Base-by-base conservation (phyloP, 2,797 vertebrate genomes). In the Ispidina picta region DNA sequence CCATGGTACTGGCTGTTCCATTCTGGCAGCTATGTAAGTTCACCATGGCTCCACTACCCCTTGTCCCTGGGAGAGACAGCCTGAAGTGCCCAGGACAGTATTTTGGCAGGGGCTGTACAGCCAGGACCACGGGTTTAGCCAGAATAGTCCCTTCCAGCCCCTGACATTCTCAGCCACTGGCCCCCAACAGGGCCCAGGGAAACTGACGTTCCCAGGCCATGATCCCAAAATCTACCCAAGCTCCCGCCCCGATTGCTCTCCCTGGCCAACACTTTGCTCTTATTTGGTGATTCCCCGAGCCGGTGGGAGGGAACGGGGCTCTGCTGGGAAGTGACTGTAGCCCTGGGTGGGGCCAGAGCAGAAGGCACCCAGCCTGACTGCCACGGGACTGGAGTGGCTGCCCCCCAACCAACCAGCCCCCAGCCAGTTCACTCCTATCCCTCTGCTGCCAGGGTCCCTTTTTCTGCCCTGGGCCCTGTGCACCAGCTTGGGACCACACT, bases 261-360 rank as follows among this genome's bases (percentile, higher is more conserved):
- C 51, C 39, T 1, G 6, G 52, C 51, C 1, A 60, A 77, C 65
- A 91, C 86, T 96, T 96, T 96, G 92, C 86, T 95, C 94, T 93
- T 96, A 96, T 96, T 96, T 96, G 93, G 95, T 2, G 18, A 96
- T 94, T 95, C 89, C 89, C 60, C 0, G 90, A 88, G 83, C 65
- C 5, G 3, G 89, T 91, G 89, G 95, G 94, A 92, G 94, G 96
- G 89, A 95, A 71, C 54, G 6, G 75, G 83, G 33, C 44, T 70
- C 56, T 63, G 79, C 89, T 91, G 88, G 92, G 93, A 93, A 94
- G 75, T 95, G 93, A 94, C 83, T 83, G 55, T 46, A 68, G 92
- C 88, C 80, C 18, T 8, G 83, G 92, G 91, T 86, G 90, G 85
- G 56, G 91, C 90, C 66, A 90, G 43, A 33, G 74, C 33, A 23